Conservation (phyloP, 37 sponge, comb jelly and placozoan genomes). For the Crambe crambe region DNA sequence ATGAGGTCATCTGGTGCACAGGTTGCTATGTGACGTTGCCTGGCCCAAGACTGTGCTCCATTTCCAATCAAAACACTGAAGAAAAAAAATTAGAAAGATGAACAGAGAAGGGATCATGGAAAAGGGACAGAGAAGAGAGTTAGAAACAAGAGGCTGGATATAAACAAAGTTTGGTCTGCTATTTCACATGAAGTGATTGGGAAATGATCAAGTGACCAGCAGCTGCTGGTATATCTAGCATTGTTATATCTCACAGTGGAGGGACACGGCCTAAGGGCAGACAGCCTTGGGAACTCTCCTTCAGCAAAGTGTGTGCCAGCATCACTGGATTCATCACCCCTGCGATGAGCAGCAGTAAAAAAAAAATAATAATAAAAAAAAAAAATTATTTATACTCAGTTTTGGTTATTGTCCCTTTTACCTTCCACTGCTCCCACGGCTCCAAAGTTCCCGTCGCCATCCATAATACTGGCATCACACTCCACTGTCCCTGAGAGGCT, state of each 20-base stretch:
- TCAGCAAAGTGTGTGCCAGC: conserved; percentile 46
- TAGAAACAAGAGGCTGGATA: too few species aligned
- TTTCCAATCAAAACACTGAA: conserved; percentile 58
- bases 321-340: conserved; percentile 65
- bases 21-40: conserved; percentile 34
- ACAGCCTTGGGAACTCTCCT: conserved; percentile 25
- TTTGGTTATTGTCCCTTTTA: too few species aligned
- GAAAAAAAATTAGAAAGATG: not conserved
- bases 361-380: not conserved
- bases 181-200: too few species aligned
- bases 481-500: conserved; percentile 66
- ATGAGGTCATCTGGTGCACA: conserved; percentile 70
- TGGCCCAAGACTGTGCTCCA: conserved; percentile 65
- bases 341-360: not conserved
- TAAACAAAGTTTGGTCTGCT: too few species aligned
- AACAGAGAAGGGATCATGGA: not conserved
- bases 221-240: too few species aligned
- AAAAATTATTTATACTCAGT: too few species aligned
- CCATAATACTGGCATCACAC: conserved; percentile 85
- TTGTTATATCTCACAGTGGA: conserved; percentile 56
- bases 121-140: too few species aligned
- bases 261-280: conserved; percentile 70
- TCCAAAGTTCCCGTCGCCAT: conserved; percentile 57
- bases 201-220: not conserved
- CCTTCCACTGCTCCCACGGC: conserved; percentile 72